Base-by-base conservation (phyloP, 2,113 vertebrate genomes). In the Miniopterus natalensis region DNA sequence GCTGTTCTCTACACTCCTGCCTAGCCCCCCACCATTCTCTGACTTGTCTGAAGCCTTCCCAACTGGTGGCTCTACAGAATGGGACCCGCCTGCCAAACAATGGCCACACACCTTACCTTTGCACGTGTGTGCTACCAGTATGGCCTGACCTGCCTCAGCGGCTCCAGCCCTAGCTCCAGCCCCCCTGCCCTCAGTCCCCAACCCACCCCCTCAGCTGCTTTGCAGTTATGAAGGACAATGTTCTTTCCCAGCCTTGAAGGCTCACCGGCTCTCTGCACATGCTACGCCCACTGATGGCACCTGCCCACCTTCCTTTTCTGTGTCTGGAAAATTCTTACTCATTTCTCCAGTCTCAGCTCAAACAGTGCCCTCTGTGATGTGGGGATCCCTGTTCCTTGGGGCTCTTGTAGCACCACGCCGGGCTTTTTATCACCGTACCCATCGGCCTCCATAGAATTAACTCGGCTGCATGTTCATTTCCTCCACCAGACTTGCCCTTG, bases 351-450 rank as follows among this genome's bases (percentile, higher is more conserved):
- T 27, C 90, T 95, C 36, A 8, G 49, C 51, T 74, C 55, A 18
- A 51, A 17, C 3, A 57, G 61, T 25, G 3, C 12, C 9, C 40
- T 78, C 79, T 42, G 74, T 3, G 2, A 31, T 25, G 25, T 0
- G 0, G 29, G 3, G 25, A 29, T 66, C 20, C 89, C 36, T 31
- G 9, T 8, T 78, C 61, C 63, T 25, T 13, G 57, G 85, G 79
- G 23, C 14, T 83, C n/a, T 74, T 0, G 0, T 2, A 45, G 75
- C 2, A 13, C 36, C 36, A 11, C 0, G 2, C 47, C 59, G 12
- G 17, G 36, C 65, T n/a, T 70, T 20, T 47, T 36, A 21, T 15
- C 45, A 55, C 12, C 5, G 31, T 1, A 7, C 53, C 53, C 2
- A 1, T 74, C 57, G 29, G 13, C 53, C 42, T 49, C 49, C 8